Base-by-base conservation (phyloP, 1,140 invertebrate species). In the Pogonomyrmex barbatus region DNA sequence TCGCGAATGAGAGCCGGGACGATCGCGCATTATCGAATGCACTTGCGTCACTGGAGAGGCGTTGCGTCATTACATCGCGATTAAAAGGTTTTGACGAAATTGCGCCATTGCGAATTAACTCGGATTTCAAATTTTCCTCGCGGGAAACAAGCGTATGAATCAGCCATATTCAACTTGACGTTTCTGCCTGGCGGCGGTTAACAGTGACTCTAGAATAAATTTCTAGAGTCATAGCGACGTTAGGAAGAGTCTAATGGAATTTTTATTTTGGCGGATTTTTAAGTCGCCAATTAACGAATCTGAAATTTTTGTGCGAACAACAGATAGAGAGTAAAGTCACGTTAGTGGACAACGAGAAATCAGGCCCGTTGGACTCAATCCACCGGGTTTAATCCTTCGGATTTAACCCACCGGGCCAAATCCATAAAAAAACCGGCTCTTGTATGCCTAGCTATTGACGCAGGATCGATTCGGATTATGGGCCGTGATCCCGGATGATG, bases 401-500 rank as follows among this genome's bases (percentile, higher is more conserved):
- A 68, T 70, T 68, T 30, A 54, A 81, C 52, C 47, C 36, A 14
- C 12, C 24, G 36, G 47, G 30, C 47, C 63, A 68, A 47, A 81
- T 68, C 36, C 63, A 52, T 68, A 39, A 54, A 68, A 78, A 56
- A 68, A 6, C 52, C 36, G 63, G 33, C 10, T 36, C 42, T 10
- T 42, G 63, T 36, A 54, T 70, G 36, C 12, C 63, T 52, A 79
- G 33, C 47, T 83, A 83, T 75, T 83, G 68, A 75, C 42, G 50
- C 42, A 33, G 79, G 42, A 75, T 73, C 56, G 54, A 60, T 42
- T 83, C 67, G 79, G 54, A 83, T 83, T 82, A 82, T 39, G 70
- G 68, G 4, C 4, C 52, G 54, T 83, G 79, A 83, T 83, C 68
- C 68, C 42, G 54, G 79, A 75, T 83, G 79, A 82, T 73, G 79